Conservation (phyloP, 2,113 vertebrate genomes). For the Drymodes brunneopygia region DNA sequence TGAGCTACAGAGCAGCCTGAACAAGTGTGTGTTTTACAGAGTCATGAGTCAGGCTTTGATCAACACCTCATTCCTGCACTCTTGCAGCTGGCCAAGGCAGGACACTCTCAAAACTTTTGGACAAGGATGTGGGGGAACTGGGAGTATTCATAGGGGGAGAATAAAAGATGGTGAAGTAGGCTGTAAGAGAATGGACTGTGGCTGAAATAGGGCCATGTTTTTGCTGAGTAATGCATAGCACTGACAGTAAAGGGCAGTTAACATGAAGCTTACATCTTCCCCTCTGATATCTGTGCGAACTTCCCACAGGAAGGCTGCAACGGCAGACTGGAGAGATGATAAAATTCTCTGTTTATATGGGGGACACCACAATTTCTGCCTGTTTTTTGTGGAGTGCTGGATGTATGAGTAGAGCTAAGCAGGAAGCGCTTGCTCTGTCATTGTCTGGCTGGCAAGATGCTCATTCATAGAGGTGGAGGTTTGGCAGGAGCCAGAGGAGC, state of each 20-base stretch:
- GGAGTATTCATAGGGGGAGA: background rate
- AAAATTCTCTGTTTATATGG: background rate
- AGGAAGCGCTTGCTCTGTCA: accelerated
- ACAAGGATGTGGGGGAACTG: background rate
- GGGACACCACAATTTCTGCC: background rate
- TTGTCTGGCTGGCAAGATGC: background rate
- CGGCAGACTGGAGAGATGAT: background rate
- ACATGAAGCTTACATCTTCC: background rate
- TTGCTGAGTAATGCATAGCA: background rate
- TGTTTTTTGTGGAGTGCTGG: background rate
- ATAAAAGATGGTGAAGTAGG: background rate
- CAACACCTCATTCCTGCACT: background rate
- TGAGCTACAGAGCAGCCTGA: background rate
- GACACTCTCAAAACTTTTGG: background rate
- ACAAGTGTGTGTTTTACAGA: background rate
- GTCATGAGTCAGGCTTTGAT: background rate
- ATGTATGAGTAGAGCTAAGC: background rate
- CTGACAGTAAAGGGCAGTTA: background rate
- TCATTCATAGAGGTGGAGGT: background rate
- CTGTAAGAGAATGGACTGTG: background rate
- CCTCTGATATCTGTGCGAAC: background rate
- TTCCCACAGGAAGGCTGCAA: background rate
- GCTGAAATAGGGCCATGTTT: background rate
- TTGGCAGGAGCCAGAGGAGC: background rate
- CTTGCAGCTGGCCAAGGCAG: background rate